Conservation (phyloP, 2,113 vertebrate genomes). For the Excalfactoria chinensis region DNA sequence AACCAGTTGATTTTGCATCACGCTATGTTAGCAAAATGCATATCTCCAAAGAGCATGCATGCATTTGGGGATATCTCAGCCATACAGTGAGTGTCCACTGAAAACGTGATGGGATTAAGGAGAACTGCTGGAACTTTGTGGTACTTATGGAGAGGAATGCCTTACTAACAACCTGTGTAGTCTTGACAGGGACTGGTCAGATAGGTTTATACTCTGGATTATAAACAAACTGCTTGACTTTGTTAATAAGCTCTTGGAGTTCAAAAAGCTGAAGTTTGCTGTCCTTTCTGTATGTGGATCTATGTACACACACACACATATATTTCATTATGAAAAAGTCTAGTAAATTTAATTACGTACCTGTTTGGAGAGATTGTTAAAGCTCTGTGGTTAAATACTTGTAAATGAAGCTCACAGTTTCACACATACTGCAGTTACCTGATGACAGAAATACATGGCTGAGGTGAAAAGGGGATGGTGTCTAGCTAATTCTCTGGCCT, state of each 20-base stretch:
- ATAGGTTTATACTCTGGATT: not conserved
- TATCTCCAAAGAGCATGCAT: not conserved
- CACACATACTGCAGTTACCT: not conserved
- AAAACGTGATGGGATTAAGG: not conserved
- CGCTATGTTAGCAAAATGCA: not conserved
- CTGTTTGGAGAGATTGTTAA: not conserved
- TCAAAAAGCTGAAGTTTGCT: not conserved
- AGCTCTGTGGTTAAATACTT: not conserved
- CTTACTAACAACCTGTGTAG: not conserved
- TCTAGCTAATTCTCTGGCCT: not conserved
- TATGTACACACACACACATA: rapidly evolving
- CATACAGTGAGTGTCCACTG: rapidly evolving
- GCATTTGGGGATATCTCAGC: not conserved
- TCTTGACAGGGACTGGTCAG: not conserved
- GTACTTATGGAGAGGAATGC: not conserved
- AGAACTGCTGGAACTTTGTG: not conserved
- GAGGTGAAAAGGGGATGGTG: not conserved
- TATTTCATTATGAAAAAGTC: not conserved
- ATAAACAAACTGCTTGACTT: not conserved
- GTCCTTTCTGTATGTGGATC: not conserved
- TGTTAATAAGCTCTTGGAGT: not conserved
- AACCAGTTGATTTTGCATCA: not conserved
- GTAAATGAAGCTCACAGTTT: not conserved
- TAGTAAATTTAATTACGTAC: not conserved
- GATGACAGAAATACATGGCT: not conserved